Conservation (phyloP, 2,797 vertebrate genomes). For the Acanthurus leucopareius region DNA sequence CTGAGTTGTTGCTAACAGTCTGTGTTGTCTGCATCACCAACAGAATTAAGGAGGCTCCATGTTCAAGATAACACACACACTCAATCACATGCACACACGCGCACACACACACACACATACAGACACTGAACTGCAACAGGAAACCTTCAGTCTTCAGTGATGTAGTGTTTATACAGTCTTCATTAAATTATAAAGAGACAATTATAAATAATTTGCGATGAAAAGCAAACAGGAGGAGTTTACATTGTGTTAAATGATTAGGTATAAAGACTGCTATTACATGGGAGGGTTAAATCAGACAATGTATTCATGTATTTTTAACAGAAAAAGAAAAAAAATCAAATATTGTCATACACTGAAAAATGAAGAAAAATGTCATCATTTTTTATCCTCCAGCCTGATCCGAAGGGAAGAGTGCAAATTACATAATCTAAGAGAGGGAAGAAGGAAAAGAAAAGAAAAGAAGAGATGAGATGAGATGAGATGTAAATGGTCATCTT, state of each 20-base stretch:
- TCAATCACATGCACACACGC: too few species aligned
- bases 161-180: slow-evolving; percentile 20
- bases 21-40: slow-evolving; percentile 16
- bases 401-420: slow-evolving; percentile 1
- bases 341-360: background rate
- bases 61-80: slow-evolving; percentile 16
- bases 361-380: slow-evolving; percentile 13
- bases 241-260: slow-evolving; percentile 20
- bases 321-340: slow-evolving; percentile 30
- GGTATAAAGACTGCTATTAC: slow-evolving; percentile 10
- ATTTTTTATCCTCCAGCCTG: slow-evolving; percentile 13
- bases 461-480: background rate
- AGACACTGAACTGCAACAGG: background rate
- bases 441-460: background rate
- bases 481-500: too few species aligned
- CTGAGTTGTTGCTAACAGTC: slow-evolving; percentile 16
- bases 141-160: background rate
- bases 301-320: slow-evolving; percentile 26
- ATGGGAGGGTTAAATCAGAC: slow-evolving; percentile 29
- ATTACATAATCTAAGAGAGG: slow-evolving; percentile 1
- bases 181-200: slow-evolving; percentile 17
- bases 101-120: background rate
- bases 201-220: slow-evolving; percentile 29
- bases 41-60: background rate
- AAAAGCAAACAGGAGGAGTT: slow-evolving; percentile 21